These are phyloP conservation scores for Noctua janthe DNA, from an alignment of 2,888 invertebrate genomes.

Conservation along the genomic window DNA sequence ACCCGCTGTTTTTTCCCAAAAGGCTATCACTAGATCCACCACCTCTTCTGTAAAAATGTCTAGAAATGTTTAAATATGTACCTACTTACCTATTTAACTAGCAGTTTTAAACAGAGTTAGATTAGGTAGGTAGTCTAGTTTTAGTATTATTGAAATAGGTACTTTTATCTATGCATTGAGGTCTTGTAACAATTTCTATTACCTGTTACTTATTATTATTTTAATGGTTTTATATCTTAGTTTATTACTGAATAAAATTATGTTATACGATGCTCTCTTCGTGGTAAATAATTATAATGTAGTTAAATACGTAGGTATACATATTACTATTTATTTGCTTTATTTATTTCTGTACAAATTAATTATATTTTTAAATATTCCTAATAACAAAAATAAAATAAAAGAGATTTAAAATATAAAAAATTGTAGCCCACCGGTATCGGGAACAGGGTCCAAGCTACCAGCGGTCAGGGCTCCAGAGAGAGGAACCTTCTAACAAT, in stretches of 20 bases:
- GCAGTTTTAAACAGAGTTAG: background rate
- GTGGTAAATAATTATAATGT: no score
- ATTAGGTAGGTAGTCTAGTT: background rate
- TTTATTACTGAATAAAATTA: no score
- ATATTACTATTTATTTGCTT: background rate
- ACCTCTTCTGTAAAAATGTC: background rate
- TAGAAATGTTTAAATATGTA: background rate
- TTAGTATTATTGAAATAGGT: background rate
- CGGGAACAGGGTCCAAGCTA: no score
- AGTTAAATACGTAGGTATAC: background rate
- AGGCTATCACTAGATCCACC: background rate
- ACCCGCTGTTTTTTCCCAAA: background rate
- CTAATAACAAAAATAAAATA: no score
- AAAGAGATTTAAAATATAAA: no score
- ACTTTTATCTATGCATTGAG: constrained; percentile 21
- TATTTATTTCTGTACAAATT: no score
- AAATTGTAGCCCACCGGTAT: no score
- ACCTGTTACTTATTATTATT: background rate
- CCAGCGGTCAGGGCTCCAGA: no score
- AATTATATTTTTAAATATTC: no score
- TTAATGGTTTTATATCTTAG: no score
- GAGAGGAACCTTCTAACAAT: no score
- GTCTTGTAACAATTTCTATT: constrained; percentile 10
- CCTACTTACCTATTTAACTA: background rate
- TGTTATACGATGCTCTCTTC: background rate